Conservation (phyloP, 2,888 invertebrate genomes). For the Acronicta psi region DNA sequence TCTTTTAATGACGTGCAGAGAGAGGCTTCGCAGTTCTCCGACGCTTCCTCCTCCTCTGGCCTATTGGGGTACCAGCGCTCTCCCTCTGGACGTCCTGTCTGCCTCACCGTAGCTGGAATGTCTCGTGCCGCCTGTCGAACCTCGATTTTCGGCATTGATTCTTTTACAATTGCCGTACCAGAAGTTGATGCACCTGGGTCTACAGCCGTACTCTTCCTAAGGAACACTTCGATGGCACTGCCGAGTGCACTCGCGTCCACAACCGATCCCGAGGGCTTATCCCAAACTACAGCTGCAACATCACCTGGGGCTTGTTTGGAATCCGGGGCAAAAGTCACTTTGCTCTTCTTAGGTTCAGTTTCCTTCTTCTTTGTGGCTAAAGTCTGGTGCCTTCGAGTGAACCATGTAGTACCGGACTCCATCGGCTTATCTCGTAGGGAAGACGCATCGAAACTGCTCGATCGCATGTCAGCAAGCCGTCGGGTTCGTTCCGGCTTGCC, state of each 20-base stretch:
- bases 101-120: constrained; percentile 72
- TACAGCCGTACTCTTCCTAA: constrained; percentile 89
- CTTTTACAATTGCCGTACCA: constrained; percentile 66
- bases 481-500: constrained; percentile 89
- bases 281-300: constrained; percentile 92
- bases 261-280: constrained; percentile 93
- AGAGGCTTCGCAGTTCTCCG: constrained; percentile 93
- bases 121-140: constrained; percentile 77
- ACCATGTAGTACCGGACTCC: constrained; percentile 92
- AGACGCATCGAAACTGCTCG: constrained; percentile 95
- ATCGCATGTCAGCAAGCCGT: constrained; percentile 92
- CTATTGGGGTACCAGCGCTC: constrained; percentile 90
- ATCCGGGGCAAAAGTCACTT: constrained; percentile 90
- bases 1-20: constrained; percentile 95
- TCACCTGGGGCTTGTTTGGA: constrained; percentile 89
- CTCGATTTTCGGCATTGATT: constrained; percentile 70
- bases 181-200: constrained; percentile 80
- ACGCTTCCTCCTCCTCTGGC: constrained; percentile 91
- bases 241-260: constrained; percentile 95
- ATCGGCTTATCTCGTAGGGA: constrained; percentile 88
- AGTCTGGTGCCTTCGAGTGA: constrained; percentile 93
- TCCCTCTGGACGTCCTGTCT: constrained; percentile 63
- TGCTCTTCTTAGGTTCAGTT: constrained; percentile 82
- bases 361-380: constrained; percentile 90
- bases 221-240: constrained; percentile 95